Conservation (phyloP, 2,888 invertebrate species). For the Thymelicus sylvestris region DNA sequence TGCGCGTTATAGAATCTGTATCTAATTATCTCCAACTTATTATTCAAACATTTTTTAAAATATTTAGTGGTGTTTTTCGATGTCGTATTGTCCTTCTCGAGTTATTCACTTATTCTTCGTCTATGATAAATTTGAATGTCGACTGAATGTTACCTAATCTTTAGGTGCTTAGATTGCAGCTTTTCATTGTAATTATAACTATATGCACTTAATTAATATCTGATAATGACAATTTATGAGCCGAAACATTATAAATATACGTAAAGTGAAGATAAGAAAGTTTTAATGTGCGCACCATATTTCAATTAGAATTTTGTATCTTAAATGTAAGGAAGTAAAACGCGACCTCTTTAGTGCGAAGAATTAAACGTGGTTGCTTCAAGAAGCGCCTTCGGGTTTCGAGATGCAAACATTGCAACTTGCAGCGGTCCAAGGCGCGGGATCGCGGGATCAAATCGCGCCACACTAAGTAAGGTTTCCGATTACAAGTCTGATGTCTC, state of each 20-base stretch:
- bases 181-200: slow-evolving; percentile 40
- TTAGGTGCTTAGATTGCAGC: slow-evolving; percentile 43
- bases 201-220: slow-evolving; percentile 30
- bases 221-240: slow-evolving; percentile 17
- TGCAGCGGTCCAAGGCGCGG: neutral
- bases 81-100: slow-evolving; percentile 23
- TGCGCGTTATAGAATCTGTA: too few relatives aligned
- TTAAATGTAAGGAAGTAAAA: slow-evolving; percentile 30
- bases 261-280: slow-evolving; percentile 8
- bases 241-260: slow-evolving; percentile 19
- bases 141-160: slow-evolving; percentile 47
- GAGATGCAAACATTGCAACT: slow-evolving; percentile 28
- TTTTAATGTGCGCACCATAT: slow-evolving; percentile 43
- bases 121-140: slow-evolving; percentile 42
- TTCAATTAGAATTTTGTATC: slow-evolving; percentile 37
- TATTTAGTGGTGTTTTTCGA: slow-evolving; percentile 29
- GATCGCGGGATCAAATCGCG: slow-evolving; percentile 48
- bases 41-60: slow-evolving; percentile 13
- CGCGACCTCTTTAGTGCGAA: slow-evolving; percentile 24
- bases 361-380: slow-evolving; percentile 29
- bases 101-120: slow-evolving; percentile 35
- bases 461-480: slow-evolving; percentile 47
- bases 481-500: slow-evolving; percentile 55
- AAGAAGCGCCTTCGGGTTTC: slow-evolving; percentile 41
- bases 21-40: neutral